Percentiles rank a stretch among this genome's conserved stretches.
Evolutionary conservation across 2,888 invertebrate species (phyloP).

Genomic region (Heliconius charithonia): DNA sequence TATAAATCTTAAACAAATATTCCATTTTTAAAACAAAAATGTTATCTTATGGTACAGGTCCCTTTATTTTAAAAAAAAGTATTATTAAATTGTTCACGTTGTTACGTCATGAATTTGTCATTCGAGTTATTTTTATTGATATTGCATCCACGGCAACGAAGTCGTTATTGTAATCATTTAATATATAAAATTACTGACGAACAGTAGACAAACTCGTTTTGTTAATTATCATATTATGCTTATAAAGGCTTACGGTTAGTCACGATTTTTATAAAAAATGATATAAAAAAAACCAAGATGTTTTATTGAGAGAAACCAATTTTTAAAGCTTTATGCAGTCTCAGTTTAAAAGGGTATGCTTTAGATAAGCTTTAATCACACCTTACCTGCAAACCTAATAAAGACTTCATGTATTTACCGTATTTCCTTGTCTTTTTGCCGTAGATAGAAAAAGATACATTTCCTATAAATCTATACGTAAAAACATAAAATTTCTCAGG

Average conservation of each 20-base stretch:
- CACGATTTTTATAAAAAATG: conserved; percentile 4
- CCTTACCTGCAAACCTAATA: not conserved
- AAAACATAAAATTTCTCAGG: not conserved
- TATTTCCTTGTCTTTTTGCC: not conserved
- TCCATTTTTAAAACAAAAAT: not conserved
- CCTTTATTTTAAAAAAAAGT: not conserved
- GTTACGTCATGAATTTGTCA: conserved; percentile 26
- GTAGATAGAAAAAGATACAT: not conserved
- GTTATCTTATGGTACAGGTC: not conserved
- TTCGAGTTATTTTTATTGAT: conserved; percentile 34
- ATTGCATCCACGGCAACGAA: conserved; percentile 29
- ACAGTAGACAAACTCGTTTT: conserved; percentile 46
- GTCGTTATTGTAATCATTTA: conserved; percentile 26
- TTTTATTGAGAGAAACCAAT: conserved; percentile 1
- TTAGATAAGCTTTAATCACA: not conserved
- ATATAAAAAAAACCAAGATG: conserved; percentile 11
- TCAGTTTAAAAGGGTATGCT: not conserved
- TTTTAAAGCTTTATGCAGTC: conserved; percentile 2
- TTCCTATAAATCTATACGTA: conserved; percentile 12
- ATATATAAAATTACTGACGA: conserved; percentile 31
- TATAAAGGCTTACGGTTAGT: conserved; percentile 44
- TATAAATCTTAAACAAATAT: not conserved
- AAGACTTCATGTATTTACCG: too few relatives aligned
- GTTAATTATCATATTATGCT: conserved; percentile 44
- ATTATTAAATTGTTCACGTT: conserved; percentile 6